Evolutionary conservation across 1,140 invertebrate genomes (phyloP), one percentile per base, ranked within the genome.

Genomic region (Lordiphosa stackelbergi): DNA sequence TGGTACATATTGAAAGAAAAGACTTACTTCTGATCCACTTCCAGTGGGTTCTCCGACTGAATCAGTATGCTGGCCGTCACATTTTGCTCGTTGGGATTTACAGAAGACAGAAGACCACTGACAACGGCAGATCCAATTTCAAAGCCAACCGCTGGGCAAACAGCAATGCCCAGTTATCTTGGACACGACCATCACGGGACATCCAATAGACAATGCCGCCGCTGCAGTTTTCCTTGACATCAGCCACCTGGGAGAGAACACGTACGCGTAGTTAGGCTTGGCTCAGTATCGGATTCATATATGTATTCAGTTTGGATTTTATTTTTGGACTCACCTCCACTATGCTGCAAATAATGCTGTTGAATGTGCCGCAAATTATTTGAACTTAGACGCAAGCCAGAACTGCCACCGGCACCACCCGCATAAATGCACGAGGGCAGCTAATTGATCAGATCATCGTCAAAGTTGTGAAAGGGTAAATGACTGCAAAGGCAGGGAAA

Each of bases 141-240:
- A 97, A 73, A 1, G 96, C 95, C 40, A 95, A 87, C 75, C 93
- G 93, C 88, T 97, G 96, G 2, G 95, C 94, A 88, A 93, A 97
- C 3, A 97, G 83, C 36, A 97, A 89, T 0, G 95, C 95, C 96
- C 96, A 97, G 87, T 97, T 97, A 88, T 97, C 95, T 89, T 97
- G 94, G 9, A 96, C 92, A 68, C 96, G 90, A 43, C 92, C 92
- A 89, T 97, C 96, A 62, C 96, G 89, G 6, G 93, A 94, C 94
- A 96, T 97, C 95, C 95, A 97, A 86, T 97, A 97, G 0, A 96
- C 86, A 47, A 97, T 89, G 31, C 90, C 81, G 2, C 77, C 85
- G 8, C 19, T 88, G 28, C 66, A 69, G 41, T 90, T 86, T 42
- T 94, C 90, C 13, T 90, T 86, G 5, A 96, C 91, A 84, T 94